These are phyloP conservation scores for Miniopterus natalensis DNA, from an alignment of 2,113 vertebrate genomes.

Conservation along the genomic window DNA sequence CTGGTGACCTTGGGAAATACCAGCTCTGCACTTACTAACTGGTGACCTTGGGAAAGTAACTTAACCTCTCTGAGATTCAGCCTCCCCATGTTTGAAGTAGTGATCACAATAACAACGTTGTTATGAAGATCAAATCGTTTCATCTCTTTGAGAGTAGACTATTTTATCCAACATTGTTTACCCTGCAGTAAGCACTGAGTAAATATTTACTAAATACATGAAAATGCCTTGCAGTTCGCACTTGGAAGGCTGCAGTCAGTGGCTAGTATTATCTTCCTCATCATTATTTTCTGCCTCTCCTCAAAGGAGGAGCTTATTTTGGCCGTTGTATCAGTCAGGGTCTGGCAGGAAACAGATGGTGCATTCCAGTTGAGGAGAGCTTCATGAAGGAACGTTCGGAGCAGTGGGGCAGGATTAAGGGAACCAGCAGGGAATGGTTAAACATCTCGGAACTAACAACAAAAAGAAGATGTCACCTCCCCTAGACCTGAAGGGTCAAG, in stretches of 20 bases:
- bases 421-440: neutral
- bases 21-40: neutral
- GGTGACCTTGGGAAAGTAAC: neutral
- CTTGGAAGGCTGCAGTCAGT: neutral
- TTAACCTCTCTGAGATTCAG: neutral
- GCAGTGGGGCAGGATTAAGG: neutral
- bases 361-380: neutral
- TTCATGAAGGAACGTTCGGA: neutral
- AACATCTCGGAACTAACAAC: neutral
- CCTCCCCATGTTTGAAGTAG: neutral
- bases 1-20: neutral
- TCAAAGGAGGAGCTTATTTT: constrained; percentile 43
- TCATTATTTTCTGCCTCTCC: constrained; percentile 23
- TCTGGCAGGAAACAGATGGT: constrained; percentile 70
- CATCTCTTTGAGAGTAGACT: neutral
- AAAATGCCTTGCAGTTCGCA: neutral
- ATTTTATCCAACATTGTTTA: neutral
- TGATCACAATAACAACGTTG: neutral
- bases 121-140: neutral
- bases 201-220: neutral
- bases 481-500: neutral
- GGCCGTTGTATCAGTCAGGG: neutral
- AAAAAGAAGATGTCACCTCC: neutral
- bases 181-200: neutral
- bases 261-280: constrained; percentile 30